Evolutionary conservation across 2,797 vertebrate genomes (phyloP), one percentile per base, ranked within the genome.

Genomic region (Ibycter americanus): DNA sequence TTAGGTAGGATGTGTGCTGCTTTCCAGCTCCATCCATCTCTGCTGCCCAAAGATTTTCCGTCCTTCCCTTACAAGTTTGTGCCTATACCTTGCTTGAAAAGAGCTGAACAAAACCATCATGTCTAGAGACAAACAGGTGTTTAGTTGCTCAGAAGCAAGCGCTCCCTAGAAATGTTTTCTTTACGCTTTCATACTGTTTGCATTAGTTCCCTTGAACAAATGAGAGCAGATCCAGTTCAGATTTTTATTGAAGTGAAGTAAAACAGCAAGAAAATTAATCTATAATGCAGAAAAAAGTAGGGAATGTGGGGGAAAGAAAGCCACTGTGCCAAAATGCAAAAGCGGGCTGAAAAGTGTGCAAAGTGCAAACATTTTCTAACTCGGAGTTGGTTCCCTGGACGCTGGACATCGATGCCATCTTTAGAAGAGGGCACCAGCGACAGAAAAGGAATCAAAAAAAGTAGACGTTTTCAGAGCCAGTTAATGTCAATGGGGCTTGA

Each of bases 31-130:
- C 80, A 81, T 66, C 76, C 32, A 17, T 1, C 47, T 38, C 66
- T 90, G 70, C 83, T 89, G 63, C 77, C 46, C 63, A 59, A 18
- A 85, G 38, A 23, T 93, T 76, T 29, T 63, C 71, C 68, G 46
- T 27, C 73, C 40, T 65, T 55, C 20, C 34, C 34, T 42, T 21
- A 32, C 22, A 49, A 56, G 29, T 56, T 20, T 54, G 27, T 71
- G 42, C 44, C 6, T 55, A 54, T 16, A 17, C 23, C 46, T 80
- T n/a, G 59, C 56, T 65, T 42, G 73, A 14, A 63, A 87, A 76
- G 36, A 56, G 74, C 47, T 80, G 65, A 38, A n/a, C 51, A 76
- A 59, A 93, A 6, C 21, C 56, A 19, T 65, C 7, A 6, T 0
- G 0, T 65, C 58, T 44, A 63, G 47, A 74, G 15, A 32, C 17